Percentiles rank a stretch among this genome's conserved stretches.
These are phyloP conservation scores for Chiroxiphia lanceolata DNA, from an alignment of 2,797 vertebrate genomes.

Conservation along the genomic window DNA sequence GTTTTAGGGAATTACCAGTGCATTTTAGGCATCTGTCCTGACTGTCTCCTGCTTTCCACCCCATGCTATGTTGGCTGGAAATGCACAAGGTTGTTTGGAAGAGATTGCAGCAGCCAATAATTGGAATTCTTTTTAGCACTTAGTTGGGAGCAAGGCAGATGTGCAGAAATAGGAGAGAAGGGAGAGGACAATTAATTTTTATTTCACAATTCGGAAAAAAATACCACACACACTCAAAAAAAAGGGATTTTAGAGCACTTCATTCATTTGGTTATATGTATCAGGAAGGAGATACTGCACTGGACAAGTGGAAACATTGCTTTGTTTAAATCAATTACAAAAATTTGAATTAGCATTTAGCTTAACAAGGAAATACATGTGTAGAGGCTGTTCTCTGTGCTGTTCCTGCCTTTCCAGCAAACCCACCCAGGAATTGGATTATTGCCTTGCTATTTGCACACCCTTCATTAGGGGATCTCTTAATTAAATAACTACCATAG, in stretches of 20 bases:
- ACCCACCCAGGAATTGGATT: background rate
- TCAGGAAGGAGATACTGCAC: background rate
- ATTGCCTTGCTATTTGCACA: background rate
- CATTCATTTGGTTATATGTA: background rate
- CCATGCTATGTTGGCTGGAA: background rate
- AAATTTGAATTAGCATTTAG: background rate
- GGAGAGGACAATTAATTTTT: background rate
- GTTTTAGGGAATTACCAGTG: background rate
- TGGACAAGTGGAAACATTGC: background rate
- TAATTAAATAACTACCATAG: slow-evolving; percentile 31
- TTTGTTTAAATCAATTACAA: background rate
- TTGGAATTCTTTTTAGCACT: background rate
- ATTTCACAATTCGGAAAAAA: background rate
- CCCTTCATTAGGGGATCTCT: background rate
- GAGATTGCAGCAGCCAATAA: background rate
- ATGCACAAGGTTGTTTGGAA: background rate
- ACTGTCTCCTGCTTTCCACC: background rate
- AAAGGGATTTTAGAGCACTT: background rate
- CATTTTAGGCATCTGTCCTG: background rate
- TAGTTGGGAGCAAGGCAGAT: background rate
- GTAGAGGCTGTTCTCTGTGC: background rate
- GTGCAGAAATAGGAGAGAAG: background rate
- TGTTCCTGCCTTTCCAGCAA: background rate
- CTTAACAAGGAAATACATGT: background rate
- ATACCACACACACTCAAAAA: background rate